These are phyloP conservation scores for Stramonita haemastoma DNA, from an alignment of 2,888 invertebrate genomes.

Conservation along the genomic window DNA sequence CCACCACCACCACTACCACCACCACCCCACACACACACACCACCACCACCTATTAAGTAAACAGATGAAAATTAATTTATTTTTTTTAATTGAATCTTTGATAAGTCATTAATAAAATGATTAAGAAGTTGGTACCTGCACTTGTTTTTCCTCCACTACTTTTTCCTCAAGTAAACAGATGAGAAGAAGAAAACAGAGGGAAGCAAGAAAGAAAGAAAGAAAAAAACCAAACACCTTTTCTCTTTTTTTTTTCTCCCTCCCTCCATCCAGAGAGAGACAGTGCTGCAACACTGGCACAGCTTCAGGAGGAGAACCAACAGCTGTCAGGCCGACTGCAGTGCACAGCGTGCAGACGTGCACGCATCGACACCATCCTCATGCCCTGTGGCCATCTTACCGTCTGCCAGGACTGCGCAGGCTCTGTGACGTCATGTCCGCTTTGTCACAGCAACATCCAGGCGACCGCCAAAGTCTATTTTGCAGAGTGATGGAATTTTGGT, in stretches of 20 bases:
- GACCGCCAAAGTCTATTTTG: conserved; percentile 24
- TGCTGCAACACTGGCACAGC: not conserved
- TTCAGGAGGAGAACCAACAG: not conserved
- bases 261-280: not conserved
- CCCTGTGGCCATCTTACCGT: conserved; percentile 35
- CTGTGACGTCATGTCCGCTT: conserved; percentile 27
- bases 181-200: too few species aligned
- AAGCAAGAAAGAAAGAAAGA: too few species aligned
- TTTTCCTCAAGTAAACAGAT: too few species aligned
- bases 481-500: not conserved
- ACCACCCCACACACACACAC: too few species aligned
- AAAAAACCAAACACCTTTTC: too few species aligned
- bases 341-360: not conserved
- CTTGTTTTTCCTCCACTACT: too few species aligned
- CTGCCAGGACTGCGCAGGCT: conserved; percentile 28
- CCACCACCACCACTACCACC: too few species aligned
- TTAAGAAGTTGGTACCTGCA: too few species aligned
- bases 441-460: conserved; percentile 5
- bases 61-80: too few species aligned
- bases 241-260: not conserved
- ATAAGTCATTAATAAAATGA: too few species aligned
- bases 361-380: conserved; percentile 28
- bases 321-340: not conserved
- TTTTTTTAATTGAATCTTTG: too few species aligned
- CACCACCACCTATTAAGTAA: too few species aligned